A percentile compares a stretch with the other conserved stretches of the same genome.
These are phyloP conservation scores for Lordiphosa collinella DNA, from an alignment of 1,140 invertebrate genomes.

Conservation along the genomic window DNA sequence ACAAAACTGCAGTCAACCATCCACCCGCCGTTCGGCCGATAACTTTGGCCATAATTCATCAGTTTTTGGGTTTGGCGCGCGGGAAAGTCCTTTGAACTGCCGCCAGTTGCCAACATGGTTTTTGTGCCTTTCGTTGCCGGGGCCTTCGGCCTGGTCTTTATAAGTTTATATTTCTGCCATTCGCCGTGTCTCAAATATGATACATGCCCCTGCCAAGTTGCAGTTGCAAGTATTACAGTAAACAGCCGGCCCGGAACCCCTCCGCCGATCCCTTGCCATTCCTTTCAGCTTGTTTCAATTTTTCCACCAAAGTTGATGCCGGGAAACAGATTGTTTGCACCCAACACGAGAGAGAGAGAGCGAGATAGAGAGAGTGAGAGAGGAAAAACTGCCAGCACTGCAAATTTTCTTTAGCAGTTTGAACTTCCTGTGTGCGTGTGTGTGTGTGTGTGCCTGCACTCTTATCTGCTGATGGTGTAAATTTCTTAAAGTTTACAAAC, in stretches of 20 bases:
- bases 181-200: slow-evolving; percentile 67
- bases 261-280: too few relatives aligned
- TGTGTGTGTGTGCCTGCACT: slow-evolving; percentile 34
- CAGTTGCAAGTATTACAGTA: slow-evolving; percentile 25
- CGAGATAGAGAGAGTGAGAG: too few relatives aligned
- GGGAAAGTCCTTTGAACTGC: slow-evolving; percentile 68
- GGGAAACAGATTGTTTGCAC: slow-evolving; percentile 70
- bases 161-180: slow-evolving; percentile 73
- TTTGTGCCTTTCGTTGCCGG: slow-evolving; percentile 29
- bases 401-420: slow-evolving; percentile 70
- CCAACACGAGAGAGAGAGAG: slow-evolving; percentile 35
- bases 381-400: slow-evolving; percentile 54
- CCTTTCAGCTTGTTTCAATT: slow-evolving; percentile 61
- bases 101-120: slow-evolving; percentile 63
- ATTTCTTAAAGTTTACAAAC: slow-evolving; percentile 72
- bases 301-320: slow-evolving; percentile 57
- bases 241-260: neutral
- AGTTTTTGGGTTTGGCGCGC: slow-evolving; percentile 20
- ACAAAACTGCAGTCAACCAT: neutral
- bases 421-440: slow-evolving; percentile 40
- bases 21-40: slow-evolving; percentile 19
- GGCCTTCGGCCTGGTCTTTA: slow-evolving; percentile 41
- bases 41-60: slow-evolving; percentile 70
- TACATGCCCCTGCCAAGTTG: slow-evolving; percentile 48
- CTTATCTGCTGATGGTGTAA: slow-evolving; percentile 78